These are phyloP conservation scores for Ambastaia sidthimunki DNA, from an alignment of 2,797 vertebrate species.

Conservation along the genomic window DNA sequence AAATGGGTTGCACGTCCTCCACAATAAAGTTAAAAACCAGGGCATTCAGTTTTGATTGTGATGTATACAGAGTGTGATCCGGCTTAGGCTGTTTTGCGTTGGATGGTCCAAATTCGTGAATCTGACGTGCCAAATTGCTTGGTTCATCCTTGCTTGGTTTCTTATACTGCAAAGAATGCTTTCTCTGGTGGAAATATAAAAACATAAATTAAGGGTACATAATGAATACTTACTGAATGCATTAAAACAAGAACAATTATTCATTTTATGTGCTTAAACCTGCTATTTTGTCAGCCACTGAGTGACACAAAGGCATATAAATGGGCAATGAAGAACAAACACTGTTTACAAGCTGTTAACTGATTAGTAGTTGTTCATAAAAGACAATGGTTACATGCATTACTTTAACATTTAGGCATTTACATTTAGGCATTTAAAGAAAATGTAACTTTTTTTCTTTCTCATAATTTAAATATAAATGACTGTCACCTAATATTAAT, in stretches of 20 bases:
- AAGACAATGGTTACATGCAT: too few relatives aligned
- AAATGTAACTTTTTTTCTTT: too few relatives aligned
- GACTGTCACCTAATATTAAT: too few relatives aligned
- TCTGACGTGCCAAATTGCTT: slow-evolving; percentile 12
- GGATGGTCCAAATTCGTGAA: background rate
- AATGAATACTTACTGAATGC: background rate
- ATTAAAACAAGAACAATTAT: background rate
- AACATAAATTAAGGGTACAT: background rate
- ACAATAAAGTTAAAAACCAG: slow-evolving; percentile 47
- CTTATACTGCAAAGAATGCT: slow-evolving; percentile 28
- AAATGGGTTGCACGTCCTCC: slow-evolving; percentile 49
- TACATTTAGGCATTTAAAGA: too few relatives aligned
- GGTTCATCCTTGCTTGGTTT: slow-evolving; percentile 21
- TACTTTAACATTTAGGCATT: too few relatives aligned
- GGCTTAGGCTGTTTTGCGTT: slow-evolving; percentile 2
- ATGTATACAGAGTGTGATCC: slow-evolving; percentile 27
- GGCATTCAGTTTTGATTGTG: slow-evolving; percentile 38
- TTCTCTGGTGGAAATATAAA: slow-evolving; percentile 17
- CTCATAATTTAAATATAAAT: too few relatives aligned
- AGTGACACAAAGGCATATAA: background rate
- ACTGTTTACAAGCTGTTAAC: too few relatives aligned
- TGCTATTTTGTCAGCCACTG: background rate
- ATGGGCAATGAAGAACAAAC: too few relatives aligned
- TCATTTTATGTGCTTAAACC: background rate
- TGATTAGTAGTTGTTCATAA: too few relatives aligned